Base-by-base conservation (phyloP, 2,113 vertebrate species). In the Oophaga pumilio region DNA sequence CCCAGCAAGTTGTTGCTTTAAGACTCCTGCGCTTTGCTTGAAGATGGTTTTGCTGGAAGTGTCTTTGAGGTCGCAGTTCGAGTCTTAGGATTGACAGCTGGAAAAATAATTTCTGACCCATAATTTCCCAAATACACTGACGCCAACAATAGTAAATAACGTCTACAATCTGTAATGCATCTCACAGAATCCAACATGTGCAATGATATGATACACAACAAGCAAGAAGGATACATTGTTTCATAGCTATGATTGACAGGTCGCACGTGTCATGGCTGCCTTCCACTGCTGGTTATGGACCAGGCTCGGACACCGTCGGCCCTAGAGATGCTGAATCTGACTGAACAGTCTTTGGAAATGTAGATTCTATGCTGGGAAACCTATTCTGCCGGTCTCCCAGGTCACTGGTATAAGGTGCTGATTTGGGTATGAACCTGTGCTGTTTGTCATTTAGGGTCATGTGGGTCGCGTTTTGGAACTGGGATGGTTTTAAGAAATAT, bases 401-500 rank as follows among this genome's bases (percentile, higher is more conserved):
- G 26, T 11, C 56, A 26, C 1, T 13, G 13, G 18, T 53, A 22
- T 8, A 20, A 18, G 77, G 28, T 82, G 60, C 62, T 52, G 28
- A 22, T 66, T 50, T 62, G 28, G 18, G 18, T 66, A 60, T 13
- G 22, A 50, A 82, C 33, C 18, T 66, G 66, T 68, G 33, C 22
- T 17, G 13, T 68, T 26, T 17, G n/a, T n/a, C 59, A 81, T 62
- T 20, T 49, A 33, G 59, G 26, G 9, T 52, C 20, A 66, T 20
- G 43, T 22, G n/a, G 43, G 60, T 82, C 12, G 50, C 26, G 64
- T 53, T 83, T 83, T 68, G 33, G 50, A 83, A 68, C 10, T 82
- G 80, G 60, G 60, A 26, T 68, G 64, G 80, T 68, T 83, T 52
- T 14, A 7, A 17, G 1, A 49, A 81, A 62, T 74, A 22, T 22